Base-by-base conservation (phyloP, 2,888 invertebrate species). In the Lacanobia wlatinum region DNA sequence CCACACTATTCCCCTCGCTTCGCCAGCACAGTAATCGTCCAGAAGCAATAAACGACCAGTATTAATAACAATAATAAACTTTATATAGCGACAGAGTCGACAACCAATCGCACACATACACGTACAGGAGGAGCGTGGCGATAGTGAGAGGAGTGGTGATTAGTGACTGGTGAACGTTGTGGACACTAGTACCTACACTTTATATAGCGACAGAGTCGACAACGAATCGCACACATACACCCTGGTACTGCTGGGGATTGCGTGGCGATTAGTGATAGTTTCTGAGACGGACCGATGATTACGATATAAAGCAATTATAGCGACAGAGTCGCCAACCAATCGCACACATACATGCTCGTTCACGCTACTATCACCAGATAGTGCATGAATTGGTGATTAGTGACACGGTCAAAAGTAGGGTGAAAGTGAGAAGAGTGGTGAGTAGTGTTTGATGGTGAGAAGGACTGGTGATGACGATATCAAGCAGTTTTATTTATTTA, bases 41-140 rank as follows among this genome's bases (percentile, higher is more conserved):
- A 86, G 90, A 78, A 88, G 88, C 88, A 89, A 90, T 89, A 88
- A 89, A 89, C 85, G 85, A 58, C 55, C 73, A 60, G 84, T 80
- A 89, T 89, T 89, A 89, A 88, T 88, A 88, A 88, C 87, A 89
- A 88, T 85, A 88, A 88, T 88, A 89, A 80, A 85, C 72, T 82
- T 77, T 83, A 83, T 81, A 82, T 78, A 80, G 80, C 80, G 73
- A 80, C 76, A 61, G 73, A 80, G 78, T 79, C 78, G 86, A 78
- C 75, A 73, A 79, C 68, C 82, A 74, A 81, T 81, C 77, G 76
- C 63, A 62, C 68, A n/a, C n/a, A n/a, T n/a, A n/a, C n/a, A n/a
- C n/a, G n/a, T n/a, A n/a, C n/a, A n/a, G n/a, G n/a, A n/a, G n/a
- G n/a, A n/a, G n/a, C n/a, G n/a, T n/a, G n/a, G n/a, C n/a, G n/a